Conservation (phyloP, 64 coral and sea anemone genomes). For the Pachyseris speciosa region DNA sequence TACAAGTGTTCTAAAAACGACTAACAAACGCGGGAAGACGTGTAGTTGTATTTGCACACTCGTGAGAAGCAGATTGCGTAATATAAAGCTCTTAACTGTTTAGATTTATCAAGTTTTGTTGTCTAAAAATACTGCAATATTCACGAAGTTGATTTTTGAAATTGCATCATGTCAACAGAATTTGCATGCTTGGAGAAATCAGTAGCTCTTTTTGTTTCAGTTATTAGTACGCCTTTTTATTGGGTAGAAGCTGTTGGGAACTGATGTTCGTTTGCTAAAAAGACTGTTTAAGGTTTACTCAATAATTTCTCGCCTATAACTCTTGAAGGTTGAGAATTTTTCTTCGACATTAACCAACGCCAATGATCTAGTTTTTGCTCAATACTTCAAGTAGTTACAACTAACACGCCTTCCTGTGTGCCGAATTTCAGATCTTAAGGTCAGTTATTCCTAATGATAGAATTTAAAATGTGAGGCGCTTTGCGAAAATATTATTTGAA, state of each 20-base stretch:
- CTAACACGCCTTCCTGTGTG: neutral
- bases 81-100: neutral
- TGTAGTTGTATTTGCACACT: neutral
- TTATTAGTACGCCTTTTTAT: neutral
- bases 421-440: neutral
- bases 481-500: neutral
- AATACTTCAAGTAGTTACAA: neutral
- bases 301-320: neutral
- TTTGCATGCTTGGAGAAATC: neutral
- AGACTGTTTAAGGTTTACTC: neutral
- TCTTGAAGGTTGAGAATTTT: neutral
- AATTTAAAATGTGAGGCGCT: neutral
- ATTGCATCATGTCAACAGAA: neutral
- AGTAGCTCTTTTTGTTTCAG: neutral
- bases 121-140: neutral
- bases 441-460: neutral
- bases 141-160: neutral
- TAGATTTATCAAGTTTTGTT: neutral
- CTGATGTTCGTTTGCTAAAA: neutral
- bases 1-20: conserved; percentile 91
- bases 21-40: neutral
- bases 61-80: neutral
- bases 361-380: neutral
- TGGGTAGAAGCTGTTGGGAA: neutral
- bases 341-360: neutral